Conservation (phyloP, 2,888 invertebrate species). For the Anarsia innoxiella region DNA sequence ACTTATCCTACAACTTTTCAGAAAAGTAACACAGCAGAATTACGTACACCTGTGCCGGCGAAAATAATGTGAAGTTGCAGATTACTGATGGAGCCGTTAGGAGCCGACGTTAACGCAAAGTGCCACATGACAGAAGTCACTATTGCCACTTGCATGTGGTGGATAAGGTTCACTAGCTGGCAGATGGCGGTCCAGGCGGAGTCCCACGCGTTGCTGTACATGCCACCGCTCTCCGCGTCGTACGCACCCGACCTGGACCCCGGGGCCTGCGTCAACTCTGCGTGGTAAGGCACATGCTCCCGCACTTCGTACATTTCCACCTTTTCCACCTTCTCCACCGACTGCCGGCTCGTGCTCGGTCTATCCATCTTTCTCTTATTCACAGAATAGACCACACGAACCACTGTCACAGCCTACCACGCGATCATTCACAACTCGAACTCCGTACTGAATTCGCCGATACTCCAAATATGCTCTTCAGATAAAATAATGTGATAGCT, state of each 20-base stretch:
- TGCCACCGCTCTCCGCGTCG: conserved; percentile 55
- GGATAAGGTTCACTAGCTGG: conserved; percentile 58
- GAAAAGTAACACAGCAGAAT: no score
- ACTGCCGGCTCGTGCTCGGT: conserved; percentile 60
- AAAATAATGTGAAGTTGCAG: conserved; percentile 64
- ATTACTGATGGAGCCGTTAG: conserved; percentile 57
- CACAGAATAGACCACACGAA: conserved; percentile 35
- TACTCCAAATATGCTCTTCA: conserved; percentile 26
- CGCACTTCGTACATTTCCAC: conserved; percentile 64
- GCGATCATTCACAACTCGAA: conserved; percentile 33
- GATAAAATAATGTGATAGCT: conserved; percentile 52
- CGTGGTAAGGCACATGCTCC: conserved; percentile 66
- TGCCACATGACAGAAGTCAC: conserved; percentile 64
- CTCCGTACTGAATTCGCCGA: conserved; percentile 36
- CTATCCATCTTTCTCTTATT: conserved; percentile 48
- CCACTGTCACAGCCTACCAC: conserved; percentile 28
- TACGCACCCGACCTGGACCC: conserved; percentile 34
- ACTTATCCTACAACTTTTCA: no score
- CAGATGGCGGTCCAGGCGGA: conserved; percentile 62
- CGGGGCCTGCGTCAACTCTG: conserved; percentile 58
- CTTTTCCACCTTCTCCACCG: conserved; percentile 54
- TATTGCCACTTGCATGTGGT: conserved; percentile 64
- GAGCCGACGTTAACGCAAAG: conserved; percentile 52
- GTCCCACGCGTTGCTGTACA: conserved; percentile 47
- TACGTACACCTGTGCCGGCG: conserved; percentile 68